phyloP scores from a whole-genome alignment of 1,140 invertebrate species.

The Drosophila kepulauana region DNA sequence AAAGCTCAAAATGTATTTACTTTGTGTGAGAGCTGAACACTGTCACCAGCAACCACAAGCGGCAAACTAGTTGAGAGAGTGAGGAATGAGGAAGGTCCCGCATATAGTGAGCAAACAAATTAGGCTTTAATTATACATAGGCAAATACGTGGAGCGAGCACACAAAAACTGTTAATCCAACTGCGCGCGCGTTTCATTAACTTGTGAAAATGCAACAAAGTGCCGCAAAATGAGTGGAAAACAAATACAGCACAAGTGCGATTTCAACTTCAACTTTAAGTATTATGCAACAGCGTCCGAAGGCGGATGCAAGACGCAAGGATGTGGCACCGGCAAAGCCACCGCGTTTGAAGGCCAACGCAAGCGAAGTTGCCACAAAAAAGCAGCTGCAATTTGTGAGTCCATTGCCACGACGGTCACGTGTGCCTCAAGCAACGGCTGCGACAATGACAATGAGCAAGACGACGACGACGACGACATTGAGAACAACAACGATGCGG shows the following conservation, averaged over 20 bases:
- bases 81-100: slow-evolving; percentile 14
- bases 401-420: slow-evolving; percentile 69
- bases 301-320: slow-evolving; percentile 49
- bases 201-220: slow-evolving; percentile 58
- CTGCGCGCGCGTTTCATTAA: slow-evolving; percentile 12
- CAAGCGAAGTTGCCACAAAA: slow-evolving; percentile 43
- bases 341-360: slow-evolving; percentile 5
- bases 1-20: slow-evolving; percentile 70
- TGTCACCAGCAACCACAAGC: slow-evolving; percentile 74
- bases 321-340: slow-evolving; percentile 65
- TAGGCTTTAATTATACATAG: slow-evolving; percentile 78
- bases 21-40: slow-evolving; percentile 70
- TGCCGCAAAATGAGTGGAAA: slow-evolving; percentile 59
- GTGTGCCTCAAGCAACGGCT: slow-evolving; percentile 32
- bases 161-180: background rate
- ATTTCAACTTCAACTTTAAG: slow-evolving; percentile 13
- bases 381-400: slow-evolving; percentile 80
- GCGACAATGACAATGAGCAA: slow-evolving; percentile 21
- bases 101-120: slow-evolving; percentile 70
- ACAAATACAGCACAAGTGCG: slow-evolving; percentile 48
- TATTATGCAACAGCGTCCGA: slow-evolving; percentile 62
- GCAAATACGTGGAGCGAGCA: background rate
- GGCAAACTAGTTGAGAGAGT: slow-evolving; percentile 19
- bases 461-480: slow-evolving; percentile 12
- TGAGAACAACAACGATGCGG: slow-evolving; percentile 23